A percentile compares a stretch with the other conserved stretches of the same genome.
phyloP scores from a whole-genome alignment of 2,113 vertebrate species.

The Hippocampus guttulatus region DNA sequence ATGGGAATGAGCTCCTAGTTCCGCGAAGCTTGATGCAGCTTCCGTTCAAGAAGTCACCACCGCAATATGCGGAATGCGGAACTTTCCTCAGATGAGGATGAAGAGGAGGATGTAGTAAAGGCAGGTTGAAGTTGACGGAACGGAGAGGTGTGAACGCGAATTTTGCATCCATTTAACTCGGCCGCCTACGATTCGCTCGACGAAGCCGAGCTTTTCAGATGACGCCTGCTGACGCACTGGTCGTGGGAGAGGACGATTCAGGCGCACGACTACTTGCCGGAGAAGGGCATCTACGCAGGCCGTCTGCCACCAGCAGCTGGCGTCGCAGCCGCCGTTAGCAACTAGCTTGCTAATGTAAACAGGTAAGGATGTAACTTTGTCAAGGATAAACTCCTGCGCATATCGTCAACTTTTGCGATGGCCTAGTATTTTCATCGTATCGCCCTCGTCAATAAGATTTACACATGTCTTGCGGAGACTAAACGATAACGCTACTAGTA shows the following conservation, averaged over 20 bases:
- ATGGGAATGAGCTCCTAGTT: neutral
- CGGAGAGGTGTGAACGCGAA: conserved; percentile 18
- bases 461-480: neutral
- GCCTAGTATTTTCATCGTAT: neutral
- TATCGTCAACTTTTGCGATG: neutral
- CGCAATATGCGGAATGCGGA: conserved; percentile 72
- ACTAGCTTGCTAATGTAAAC: conserved; percentile 47
- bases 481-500: conserved; percentile 17
- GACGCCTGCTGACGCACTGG: neutral
- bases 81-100: conserved; percentile 47
- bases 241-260: neutral
- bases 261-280: conserved; percentile 19
- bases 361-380: conserved; percentile 35
- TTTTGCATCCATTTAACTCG: conserved; percentile 6
- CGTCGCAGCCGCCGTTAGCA: conserved; percentile 30
- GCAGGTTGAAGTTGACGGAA: conserved; percentile 46
- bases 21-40: neutral
- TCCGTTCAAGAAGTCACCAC: neutral
- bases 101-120: conserved; percentile 57
- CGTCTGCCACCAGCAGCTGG: conserved; percentile 32
- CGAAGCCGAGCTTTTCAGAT: neutral
- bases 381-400: neutral
- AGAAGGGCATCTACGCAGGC: conserved; percentile 39
- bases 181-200: neutral
- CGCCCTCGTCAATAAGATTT: neutral